phyloP scores from a whole-genome alignment of 2,888 invertebrate genomes.

The Dastarcus helophoroides region DNA sequence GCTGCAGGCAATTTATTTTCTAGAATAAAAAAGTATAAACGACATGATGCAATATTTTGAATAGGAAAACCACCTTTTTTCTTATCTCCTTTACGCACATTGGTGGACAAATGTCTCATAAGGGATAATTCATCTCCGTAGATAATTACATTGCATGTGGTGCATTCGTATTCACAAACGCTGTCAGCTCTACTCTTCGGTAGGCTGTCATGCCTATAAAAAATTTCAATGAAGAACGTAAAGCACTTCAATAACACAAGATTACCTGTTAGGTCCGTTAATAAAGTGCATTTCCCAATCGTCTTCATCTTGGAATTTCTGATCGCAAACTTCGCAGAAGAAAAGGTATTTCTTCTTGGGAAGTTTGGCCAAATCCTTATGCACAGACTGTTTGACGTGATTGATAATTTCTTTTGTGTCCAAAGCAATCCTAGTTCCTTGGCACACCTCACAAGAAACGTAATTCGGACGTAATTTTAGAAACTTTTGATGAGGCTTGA shows the following conservation, averaged over 20 bases:
- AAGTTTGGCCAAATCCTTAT: conserved; percentile 10
- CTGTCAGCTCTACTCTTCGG: conserved; percentile 19
- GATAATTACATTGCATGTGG: conserved; percentile 25
- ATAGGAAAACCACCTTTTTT: conserved; percentile 10
- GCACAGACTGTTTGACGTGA: conserved; percentile 16
- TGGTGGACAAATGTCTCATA: conserved; percentile 17
- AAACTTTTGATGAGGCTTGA: conserved; percentile 14
- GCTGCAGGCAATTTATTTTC: conserved; percentile 20
- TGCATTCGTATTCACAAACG: conserved; percentile 29
- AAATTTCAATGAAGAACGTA: conserved; percentile 1
- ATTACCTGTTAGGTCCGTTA: conserved; percentile 16
- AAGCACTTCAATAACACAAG: conserved; percentile 1
- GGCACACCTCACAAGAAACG: conserved; percentile 17
- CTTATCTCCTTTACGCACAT: conserved; percentile 7
- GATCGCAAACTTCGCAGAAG: conserved; percentile 28
- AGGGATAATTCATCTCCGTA: conserved; percentile 29
- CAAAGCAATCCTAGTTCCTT: conserved; percentile 4
- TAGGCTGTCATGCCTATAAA: conserved; percentile 23
- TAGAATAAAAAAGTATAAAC: conserved; percentile 10
- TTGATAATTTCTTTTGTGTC: conserved; percentile 3
- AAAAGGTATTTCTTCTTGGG: conserved; percentile 17
- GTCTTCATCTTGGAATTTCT: conserved; percentile 15
- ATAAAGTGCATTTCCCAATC: conserved; percentile 23
- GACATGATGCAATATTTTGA: neutral
- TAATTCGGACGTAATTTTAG: conserved; percentile 10